phyloP scores from a whole-genome alignment of 1,140 invertebrate genomes.

The Trypoxylus dichotomus region DNA sequence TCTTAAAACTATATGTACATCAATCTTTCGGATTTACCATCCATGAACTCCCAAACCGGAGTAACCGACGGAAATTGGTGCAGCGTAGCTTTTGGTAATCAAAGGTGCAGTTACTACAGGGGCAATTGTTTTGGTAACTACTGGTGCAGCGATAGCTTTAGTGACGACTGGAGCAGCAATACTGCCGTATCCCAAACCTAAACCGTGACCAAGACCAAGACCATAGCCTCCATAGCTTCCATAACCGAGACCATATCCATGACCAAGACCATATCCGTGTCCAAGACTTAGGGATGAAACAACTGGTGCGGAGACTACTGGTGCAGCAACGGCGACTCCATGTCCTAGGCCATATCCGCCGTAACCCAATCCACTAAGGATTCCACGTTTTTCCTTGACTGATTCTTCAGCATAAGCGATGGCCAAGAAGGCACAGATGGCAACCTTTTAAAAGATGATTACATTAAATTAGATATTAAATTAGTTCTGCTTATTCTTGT shows the following conservation, averaged over 20 bases:
- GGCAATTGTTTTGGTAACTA: slow-evolving; percentile 15
- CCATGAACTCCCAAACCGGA: neutral
- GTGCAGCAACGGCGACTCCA: neutral
- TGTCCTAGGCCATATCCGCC: slow-evolving; percentile 11
- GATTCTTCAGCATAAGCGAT: slow-evolving; percentile 14
- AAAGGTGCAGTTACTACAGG: neutral
- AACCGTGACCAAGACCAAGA: neutral
- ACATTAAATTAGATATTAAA: too few relatives aligned
- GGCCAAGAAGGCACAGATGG: slow-evolving; percentile 20
- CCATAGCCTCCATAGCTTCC: neutral
- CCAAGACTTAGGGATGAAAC: neutral
- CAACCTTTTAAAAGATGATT: neutral
- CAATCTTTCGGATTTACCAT: neutral
- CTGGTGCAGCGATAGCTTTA: neutral
- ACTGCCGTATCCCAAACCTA: slow-evolving; percentile 2
- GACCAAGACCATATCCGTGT: neutral
- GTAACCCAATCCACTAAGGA: slow-evolving; percentile 1
- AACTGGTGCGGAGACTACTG: neutral
- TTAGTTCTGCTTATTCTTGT: too few relatives aligned
- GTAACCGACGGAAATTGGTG: slow-evolving; percentile 19
- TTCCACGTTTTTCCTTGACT: slow-evolving; percentile 22
- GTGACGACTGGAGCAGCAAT: neutral
- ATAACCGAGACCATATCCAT: neutral
- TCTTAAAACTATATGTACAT: neutral
- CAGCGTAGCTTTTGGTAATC: neutral